phyloP scores from a whole-genome alignment of 2,113 vertebrate genomes.

The Physeter macrocephalus region DNA sequence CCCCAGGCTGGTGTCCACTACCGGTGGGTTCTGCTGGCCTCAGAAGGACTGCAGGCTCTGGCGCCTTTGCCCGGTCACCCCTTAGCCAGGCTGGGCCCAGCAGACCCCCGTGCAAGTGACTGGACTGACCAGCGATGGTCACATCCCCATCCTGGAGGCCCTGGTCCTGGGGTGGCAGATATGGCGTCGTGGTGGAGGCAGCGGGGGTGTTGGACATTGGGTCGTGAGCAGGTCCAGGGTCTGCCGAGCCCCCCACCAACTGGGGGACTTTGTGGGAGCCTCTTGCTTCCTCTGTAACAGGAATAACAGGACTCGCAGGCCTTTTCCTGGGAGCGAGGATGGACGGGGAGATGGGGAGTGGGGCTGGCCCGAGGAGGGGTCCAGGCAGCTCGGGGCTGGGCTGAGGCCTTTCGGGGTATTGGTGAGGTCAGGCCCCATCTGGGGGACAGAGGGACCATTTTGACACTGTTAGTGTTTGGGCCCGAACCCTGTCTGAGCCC shows the following conservation, averaged over 20 bases:
- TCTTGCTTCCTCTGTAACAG: accelerated
- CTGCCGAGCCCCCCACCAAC: too few relatives aligned
- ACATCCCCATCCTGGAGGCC: background rate
- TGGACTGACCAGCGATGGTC: background rate
- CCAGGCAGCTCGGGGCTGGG: too few relatives aligned
- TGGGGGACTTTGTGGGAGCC: background rate
- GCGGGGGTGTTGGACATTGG: background rate
- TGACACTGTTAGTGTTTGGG: background rate
- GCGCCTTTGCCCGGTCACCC: background rate
- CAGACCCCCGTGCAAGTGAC: background rate
- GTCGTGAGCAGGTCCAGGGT: too few relatives aligned
- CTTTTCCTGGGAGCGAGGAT: background rate
- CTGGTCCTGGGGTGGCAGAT: background rate
- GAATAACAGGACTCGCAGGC: accelerated
- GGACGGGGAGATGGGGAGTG: accelerated
- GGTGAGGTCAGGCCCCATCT: background rate
- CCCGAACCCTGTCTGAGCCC: background rate
- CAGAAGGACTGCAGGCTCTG: background rate
- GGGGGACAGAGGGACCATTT: background rate
- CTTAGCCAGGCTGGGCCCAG: background rate
- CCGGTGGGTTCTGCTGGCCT: background rate
- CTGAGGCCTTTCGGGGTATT: accelerated
- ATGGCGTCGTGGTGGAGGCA: accelerated
- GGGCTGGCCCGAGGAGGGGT: background rate
- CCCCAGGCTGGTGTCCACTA: background rate